phyloP scores from a whole-genome alignment of 2,797 vertebrate genomes.

The Myotis findleyi region DNA sequence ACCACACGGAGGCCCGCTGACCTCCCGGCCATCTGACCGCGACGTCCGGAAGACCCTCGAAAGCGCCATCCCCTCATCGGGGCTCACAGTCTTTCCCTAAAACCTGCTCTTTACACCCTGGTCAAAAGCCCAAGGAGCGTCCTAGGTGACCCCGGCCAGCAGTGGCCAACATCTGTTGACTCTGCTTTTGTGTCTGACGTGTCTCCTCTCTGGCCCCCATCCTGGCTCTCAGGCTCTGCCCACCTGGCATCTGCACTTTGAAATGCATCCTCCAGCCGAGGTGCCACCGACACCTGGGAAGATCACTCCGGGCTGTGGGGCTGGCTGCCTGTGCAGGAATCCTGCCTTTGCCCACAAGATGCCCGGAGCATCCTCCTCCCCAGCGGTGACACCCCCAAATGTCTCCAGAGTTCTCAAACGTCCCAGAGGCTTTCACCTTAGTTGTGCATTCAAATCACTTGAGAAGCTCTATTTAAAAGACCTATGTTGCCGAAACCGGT shows the following conservation, averaged over 20 bases:
- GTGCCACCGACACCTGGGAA: accelerated
- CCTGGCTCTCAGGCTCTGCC: not conserved
- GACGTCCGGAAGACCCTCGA: accelerated
- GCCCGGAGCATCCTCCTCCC: not conserved
- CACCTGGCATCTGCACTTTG: not conserved
- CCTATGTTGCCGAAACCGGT: too few species aligned
- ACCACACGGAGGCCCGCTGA: not conserved
- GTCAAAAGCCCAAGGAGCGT: not conserved
- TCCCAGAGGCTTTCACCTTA: not conserved
- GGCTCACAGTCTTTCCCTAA: not conserved
- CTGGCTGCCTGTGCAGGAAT: not conserved
- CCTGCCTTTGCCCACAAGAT: not conserved
- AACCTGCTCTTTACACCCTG: not conserved
- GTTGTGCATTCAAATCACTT: not conserved
- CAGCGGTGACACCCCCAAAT: not conserved
- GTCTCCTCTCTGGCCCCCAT: not conserved
- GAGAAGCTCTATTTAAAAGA: not conserved
- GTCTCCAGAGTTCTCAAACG: not conserved
- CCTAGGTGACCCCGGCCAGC: too few species aligned
- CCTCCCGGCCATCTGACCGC: accelerated
- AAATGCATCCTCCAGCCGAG: accelerated
- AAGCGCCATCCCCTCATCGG: accelerated
- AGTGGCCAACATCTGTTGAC: not conserved
- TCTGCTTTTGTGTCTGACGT: not conserved
- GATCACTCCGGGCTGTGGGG: not conserved